Evolutionary conservation across 2,888 invertebrate genomes (phyloP), one percentile per base, ranked within the genome.

Genomic region (Hirtodrosophila histrioides): DNA sequence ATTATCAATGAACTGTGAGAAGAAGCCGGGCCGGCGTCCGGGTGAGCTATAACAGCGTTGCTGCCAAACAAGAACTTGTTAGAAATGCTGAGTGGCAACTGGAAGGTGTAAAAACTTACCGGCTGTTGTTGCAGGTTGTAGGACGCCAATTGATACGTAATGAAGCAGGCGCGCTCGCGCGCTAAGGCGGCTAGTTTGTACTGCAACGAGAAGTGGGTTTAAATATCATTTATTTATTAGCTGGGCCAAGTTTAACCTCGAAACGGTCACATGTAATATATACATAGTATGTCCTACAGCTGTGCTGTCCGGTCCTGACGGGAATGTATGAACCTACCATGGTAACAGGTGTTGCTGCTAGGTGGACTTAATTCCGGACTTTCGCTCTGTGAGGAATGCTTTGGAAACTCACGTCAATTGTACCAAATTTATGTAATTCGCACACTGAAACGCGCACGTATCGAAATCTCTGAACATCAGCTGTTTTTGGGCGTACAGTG

Each of bases 1-100:
- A 90, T 99, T 99, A 54, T 98, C 97, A 66, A 98, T 93, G 62
- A 99, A 94, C 80, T 97, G 95, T 1, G 96, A 95, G 83, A 99
- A 94, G 91, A 99, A 99, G 31, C 96, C 95, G 5, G 94, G 93
- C 53, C 93, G 92, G 66, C 93, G 86, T 46, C 88, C 88, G n/a
- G 88, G 83, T 8, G 81, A 62, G 12, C 89, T 88, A 50, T 91
- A 27, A 27, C 6, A 27, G 6, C 89, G 88, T 75, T 89, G 66
- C 66, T 75, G 48, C 5, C 27, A 39, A 40, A 12, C 27, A 27
- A 10, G 36, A 33, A 24, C 7, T 17, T 24, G 43, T 67, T 17
- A 35, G 31, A 36, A 35, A 35, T 49, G 3, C 12, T 5, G 4
- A 0, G 4, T 11, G 10, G 17, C 17, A 17, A 17, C 17, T 17